Evolutionary conservation across 2,888 invertebrate species (phyloP).

Genomic region (Neoitamus cyanurus): DNA sequence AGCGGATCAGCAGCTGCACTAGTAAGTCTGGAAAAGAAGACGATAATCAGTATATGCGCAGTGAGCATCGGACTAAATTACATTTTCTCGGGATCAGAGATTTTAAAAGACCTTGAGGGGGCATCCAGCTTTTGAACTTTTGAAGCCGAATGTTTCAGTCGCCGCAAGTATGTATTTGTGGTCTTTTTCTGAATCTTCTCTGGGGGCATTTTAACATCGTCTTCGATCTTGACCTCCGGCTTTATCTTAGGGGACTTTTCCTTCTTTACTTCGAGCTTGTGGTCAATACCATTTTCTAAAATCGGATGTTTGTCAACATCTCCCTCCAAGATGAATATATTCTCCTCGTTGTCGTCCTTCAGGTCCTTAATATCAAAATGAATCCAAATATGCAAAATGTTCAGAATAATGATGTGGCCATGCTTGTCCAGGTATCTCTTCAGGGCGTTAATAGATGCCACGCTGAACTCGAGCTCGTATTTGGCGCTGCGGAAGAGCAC

Average conservation of each 20-base stretch:
- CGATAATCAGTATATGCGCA: background rate
- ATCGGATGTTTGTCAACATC: constrained; percentile 18
- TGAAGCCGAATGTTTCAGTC: constrained; percentile 34
- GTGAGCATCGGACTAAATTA: constrained; percentile 14
- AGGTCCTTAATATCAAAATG: constrained; percentile 70
- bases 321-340: constrained; percentile 51
- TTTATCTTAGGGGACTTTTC: background rate
- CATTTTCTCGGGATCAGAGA: constrained; percentile 54
- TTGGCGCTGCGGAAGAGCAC: constrained; percentile 73
- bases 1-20: constrained; percentile 59
- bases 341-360: constrained; percentile 56
- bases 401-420: constrained; percentile 76
- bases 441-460: constrained; percentile 73
- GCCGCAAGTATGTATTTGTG: constrained; percentile 19
- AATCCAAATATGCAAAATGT: constrained; percentile 74
- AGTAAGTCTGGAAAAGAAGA: constrained; percentile 47
- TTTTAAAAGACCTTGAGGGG: constrained; percentile 52
- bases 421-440: constrained; percentile 75
- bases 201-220: background rate
- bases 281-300: constrained; percentile 37
- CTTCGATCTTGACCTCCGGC: background rate
- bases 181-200: constrained; percentile 23
- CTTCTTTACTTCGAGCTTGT: background rate
- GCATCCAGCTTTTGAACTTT: constrained; percentile 49
- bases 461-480: constrained; percentile 76